A percentile compares a stretch with the other conserved stretches of the same genome.
Conservation (phyloP, 1,140 invertebrate genomes). For the Chymomyza costata region DNA sequence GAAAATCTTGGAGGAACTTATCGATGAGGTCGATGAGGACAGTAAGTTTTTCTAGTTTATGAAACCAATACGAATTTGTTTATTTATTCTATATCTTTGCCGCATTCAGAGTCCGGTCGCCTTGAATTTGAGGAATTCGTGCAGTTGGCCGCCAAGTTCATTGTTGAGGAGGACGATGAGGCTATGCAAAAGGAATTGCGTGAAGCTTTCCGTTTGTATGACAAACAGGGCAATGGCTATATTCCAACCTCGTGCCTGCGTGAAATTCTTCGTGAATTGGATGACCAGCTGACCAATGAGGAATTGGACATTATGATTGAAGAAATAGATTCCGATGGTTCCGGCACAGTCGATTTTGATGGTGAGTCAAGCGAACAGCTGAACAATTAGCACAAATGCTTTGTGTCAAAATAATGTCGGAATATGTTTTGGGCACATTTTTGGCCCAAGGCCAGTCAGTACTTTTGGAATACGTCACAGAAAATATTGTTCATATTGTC, state of each 20-base stretch:
- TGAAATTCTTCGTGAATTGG: slow-evolving; percentile 93
- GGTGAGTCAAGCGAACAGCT: slow-evolving; percentile 76
- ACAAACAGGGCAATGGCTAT: slow-evolving; percentile 94
- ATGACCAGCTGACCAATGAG: slow-evolving; percentile 93
- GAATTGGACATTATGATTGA: slow-evolving; percentile 97
- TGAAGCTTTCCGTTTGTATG: slow-evolving; percentile 93
- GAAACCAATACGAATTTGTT: too few species aligned
- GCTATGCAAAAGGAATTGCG: slow-evolving; percentile 93
- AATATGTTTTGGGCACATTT: slow-evolving; percentile 4
- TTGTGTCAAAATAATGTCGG: slow-evolving; percentile 26
- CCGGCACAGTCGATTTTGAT: slow-evolving; percentile 82
- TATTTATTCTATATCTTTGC: background rate
- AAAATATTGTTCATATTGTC: too few species aligned
- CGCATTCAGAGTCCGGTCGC: slow-evolving; percentile 88
- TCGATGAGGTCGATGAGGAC: slow-evolving; percentile 94
- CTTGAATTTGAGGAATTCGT: slow-evolving; percentile 97
- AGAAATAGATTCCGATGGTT: slow-evolving; percentile 96
- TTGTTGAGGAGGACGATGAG: slow-evolving; percentile 95
- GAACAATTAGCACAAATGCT: slow-evolving; percentile 42
- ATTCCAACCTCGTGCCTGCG: slow-evolving; percentile 94
- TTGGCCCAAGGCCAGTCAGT: slow-evolving; percentile 27
- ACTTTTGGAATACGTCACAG: too few species aligned
- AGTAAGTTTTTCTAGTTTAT: slow-evolving; percentile 83
- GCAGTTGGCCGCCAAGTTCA: slow-evolving; percentile 93
- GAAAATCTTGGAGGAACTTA: slow-evolving; percentile 92